Base-by-base conservation (phyloP, 1,140 invertebrate species). In the Drosophila simulans region DNA sequence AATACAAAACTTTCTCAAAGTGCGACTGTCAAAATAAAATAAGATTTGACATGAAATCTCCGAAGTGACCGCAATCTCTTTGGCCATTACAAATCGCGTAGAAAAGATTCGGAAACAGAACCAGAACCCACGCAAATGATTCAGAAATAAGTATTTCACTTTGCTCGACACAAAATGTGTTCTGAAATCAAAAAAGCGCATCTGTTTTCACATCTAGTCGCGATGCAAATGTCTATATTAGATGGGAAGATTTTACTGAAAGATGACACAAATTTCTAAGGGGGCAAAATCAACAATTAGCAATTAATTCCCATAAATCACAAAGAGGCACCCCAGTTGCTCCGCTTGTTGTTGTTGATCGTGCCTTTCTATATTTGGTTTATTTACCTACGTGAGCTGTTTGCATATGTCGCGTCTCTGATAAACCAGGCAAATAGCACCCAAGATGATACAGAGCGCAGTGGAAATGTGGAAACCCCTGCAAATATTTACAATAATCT, bases 271-370 rank as follows among this genome's bases (percentile, higher is more conserved):
- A 37, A 64, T 76, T 53, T 51, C 51, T 49, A 20, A 48, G 73
- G 25, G 56, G 63, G 64, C 66, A 54, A 84, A 42, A 74, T 75
- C 75, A 73, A 78, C 78, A 74, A 74, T 82, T 52, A 82, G 71
- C 56, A 73, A 56, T 49, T 58, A 82, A 69, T 73, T 82, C 46
- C 58, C 54, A 66, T 82, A 82, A 82, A 82, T 82, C 66, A 77
- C 52, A 62, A 72, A 76, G 59, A 43, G 53, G 37, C 79, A 68
- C 37, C 57, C 39, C 49, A 39, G 43, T 63, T 76, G 72, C 58
- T 49, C 5, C 43, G 59, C 35, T 69, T 59, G 49, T 52, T 63
- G 40, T 51, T 77, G 57, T 34, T 25, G 51, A 15, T 70, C 42
- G 39, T 51, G 57, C 17, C 68, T 58, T 52, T 82, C 72, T 58